Conservation (phyloP, 2,797 vertebrate species). For the Sylvilagus floridanus region DNA sequence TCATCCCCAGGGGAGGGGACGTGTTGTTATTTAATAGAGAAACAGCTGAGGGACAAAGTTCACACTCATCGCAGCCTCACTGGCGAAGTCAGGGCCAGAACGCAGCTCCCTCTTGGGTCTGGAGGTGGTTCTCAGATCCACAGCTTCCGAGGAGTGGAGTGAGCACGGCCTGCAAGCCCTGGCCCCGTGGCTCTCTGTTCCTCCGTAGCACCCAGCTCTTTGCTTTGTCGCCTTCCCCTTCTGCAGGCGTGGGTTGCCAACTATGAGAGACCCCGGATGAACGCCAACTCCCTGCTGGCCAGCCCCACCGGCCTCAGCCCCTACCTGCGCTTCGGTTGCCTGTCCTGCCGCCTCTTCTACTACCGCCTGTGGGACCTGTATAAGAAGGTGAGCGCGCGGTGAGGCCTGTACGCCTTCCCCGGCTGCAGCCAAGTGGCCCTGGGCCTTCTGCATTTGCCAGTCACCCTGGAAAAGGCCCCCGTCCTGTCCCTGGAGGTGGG, state of each 20-base stretch:
- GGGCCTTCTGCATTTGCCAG: neutral
- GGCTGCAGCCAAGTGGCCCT: rapidly evolving
- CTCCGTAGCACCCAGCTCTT: neutral
- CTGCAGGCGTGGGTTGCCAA: slow-evolving; percentile 96
- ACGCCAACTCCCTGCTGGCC: slow-evolving; percentile 94
- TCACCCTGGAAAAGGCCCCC: neutral
- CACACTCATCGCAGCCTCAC: neutral
- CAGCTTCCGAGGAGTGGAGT: neutral
- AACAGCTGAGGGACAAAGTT: neutral
- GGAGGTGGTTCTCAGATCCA: neutral
- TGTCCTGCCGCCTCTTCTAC: slow-evolving; percentile 96
- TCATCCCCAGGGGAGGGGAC: neutral
- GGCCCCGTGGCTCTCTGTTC: neutral
- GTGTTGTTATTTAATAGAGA: neutral
- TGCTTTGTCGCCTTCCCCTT: slow-evolving; percentile 31
- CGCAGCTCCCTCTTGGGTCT: rapidly evolving
- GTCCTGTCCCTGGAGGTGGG: too few relatives aligned
- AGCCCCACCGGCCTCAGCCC: slow-evolving; percentile 97
- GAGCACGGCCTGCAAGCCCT: neutral
- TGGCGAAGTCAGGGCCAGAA: neutral
- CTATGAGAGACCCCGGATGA: slow-evolving; percentile 95
- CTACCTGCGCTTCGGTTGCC: slow-evolving; percentile 97
- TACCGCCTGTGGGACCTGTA: slow-evolving; percentile 97
- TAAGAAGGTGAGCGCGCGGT: slow-evolving; percentile 93
- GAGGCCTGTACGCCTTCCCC: neutral